These are phyloP conservation scores for Drosophila mojavensis DNA, from an alignment of 1,140 invertebrate species.

Conservation along the genomic window DNA sequence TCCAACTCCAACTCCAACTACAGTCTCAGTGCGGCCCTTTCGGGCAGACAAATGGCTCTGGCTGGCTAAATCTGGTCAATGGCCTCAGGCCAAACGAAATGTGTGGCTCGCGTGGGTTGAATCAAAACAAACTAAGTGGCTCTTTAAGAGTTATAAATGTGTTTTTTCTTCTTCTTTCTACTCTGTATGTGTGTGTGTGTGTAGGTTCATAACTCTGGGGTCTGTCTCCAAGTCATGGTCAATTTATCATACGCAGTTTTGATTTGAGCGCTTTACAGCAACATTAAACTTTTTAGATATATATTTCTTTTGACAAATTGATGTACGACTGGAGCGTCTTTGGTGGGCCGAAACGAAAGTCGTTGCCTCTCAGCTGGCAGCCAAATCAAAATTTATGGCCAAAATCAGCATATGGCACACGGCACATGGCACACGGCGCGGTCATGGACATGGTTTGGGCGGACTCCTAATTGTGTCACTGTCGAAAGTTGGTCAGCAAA, in stretches of 20 bases:
- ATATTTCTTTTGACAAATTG: slow-evolving; percentile 66
- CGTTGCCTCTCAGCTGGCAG: slow-evolving; percentile 36
- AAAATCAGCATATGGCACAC: slow-evolving; percentile 21
- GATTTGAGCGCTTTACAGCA: slow-evolving; percentile 36
- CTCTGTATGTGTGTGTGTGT: not conserved
- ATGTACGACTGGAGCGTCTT: slow-evolving; percentile 45
- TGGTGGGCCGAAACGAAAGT: slow-evolving; percentile 63
- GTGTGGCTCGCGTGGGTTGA: slow-evolving; percentile 62
- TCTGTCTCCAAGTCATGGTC: slow-evolving; percentile 61
- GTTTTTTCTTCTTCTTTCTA: slow-evolving; percentile 9
- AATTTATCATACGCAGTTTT: slow-evolving; percentile 74
- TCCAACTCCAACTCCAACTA: not conserved
- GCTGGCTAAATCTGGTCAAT: slow-evolving; percentile 64
- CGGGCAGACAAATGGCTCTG: slow-evolving; percentile 26
- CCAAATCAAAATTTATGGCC: slow-evolving; percentile 55
- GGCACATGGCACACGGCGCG: too few species aligned
- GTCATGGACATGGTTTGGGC: slow-evolving; percentile 23
- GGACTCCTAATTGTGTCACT: slow-evolving; percentile 70
- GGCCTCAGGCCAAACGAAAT: slow-evolving; percentile 48
- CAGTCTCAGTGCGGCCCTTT: slow-evolving; percentile 20
- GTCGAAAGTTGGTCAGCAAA: slow-evolving; percentile 60
- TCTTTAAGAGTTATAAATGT: slow-evolving; percentile 68
- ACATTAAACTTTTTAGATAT: slow-evolving; percentile 1
- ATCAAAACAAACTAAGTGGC: slow-evolving; percentile 76
- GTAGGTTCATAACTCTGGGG: slow-evolving; percentile 14